Base-by-base conservation (phyloP, 2,888 invertebrate species). In the Mystacides longicornis region DNA sequence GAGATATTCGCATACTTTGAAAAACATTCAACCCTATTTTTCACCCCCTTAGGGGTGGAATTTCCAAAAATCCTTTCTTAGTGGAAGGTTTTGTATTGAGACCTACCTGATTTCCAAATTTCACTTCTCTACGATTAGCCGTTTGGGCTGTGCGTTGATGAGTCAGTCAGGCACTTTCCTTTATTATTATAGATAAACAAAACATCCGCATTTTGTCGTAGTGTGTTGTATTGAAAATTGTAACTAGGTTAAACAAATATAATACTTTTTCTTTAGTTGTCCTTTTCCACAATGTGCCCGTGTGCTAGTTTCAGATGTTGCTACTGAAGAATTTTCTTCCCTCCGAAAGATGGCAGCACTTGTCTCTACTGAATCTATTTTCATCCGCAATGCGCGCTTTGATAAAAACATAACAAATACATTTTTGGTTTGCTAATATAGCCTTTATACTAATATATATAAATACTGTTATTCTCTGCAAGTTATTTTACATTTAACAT, bases 361-460 rank as follows among this genome's bases (percentile, higher is more conserved):
- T 57, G 57, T 48, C 43, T 23, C 51, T 45, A 52, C 23, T 27
- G 33, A 52, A 52, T 56, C 56, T 56, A 56, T 56, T 56, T 56
- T 52, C 50, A 56, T 56, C 56, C 56, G 56, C 46, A 49, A 48
- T 51, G 18, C 45, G 22, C 43, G 22, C 19, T 27, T 21, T 33
- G 18, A 54, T 23, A 22, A n/a, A 51, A 51, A 51, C 43, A 43
- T 22, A 43, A 27, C 31, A 14, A 20, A 45, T 45, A 7, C 45
- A 21, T 19, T 21, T 3, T 7, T n/a, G n/a, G n/a, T n/a, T n/a
- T n/a, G n/a, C n/a, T n/a, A n/a, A n/a, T n/a, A n/a, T n/a, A n/a
- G n/a, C n/a, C n/a, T n/a, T n/a, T n/a, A n/a, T n/a, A n/a, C n/a
- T n/a, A n/a, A n/a, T n/a, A n/a, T n/a, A n/a, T n/a, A 3, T 45